A percentile compares a stretch with the other conserved stretches of the same genome.
Evolutionary conservation across 2,888 invertebrate genomes (phyloP).

Genomic region (Acleris cristana): DNA sequence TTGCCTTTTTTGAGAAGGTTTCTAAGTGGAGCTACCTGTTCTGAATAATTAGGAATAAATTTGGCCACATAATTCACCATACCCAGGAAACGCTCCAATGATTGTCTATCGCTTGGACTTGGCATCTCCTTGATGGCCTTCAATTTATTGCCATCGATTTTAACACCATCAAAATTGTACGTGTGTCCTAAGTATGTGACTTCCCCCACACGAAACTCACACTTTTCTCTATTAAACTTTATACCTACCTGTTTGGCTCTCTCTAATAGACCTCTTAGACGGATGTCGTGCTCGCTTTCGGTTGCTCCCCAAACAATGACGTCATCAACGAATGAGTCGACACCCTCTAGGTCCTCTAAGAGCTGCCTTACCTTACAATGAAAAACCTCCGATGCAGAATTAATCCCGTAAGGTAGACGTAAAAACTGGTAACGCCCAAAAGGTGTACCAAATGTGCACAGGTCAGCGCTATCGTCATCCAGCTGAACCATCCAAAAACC

Average conservation of each 20-base stretch:
- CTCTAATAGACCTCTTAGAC: conserved; percentile 31
- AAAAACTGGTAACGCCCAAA: background rate
- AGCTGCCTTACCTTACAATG: conserved; percentile 19
- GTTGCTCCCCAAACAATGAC: conserved; percentile 37
- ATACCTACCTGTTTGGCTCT: conserved; percentile 33
- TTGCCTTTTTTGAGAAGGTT: too few relatives aligned
- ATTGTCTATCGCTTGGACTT: too few relatives aligned
- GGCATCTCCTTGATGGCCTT: too few relatives aligned
- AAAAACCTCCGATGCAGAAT: background rate
- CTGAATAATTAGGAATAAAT: too few relatives aligned
- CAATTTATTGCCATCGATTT: too few relatives aligned
- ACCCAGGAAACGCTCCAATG: too few relatives aligned
- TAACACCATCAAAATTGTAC: too few relatives aligned
- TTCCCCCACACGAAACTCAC: too few relatives aligned
- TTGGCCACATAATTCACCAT: too few relatives aligned
- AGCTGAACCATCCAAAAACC: background rate
- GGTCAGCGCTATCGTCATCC: background rate
- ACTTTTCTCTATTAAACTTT: conserved; percentile 39
- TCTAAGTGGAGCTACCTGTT: too few relatives aligned
- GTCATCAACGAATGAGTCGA: conserved; percentile 29
- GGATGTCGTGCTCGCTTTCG: conserved; percentile 32
- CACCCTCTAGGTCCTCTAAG: conserved; percentile 30
- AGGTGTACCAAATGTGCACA: too few relatives aligned
- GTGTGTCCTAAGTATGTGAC: too few relatives aligned
- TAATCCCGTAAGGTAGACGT: conserved; percentile 27